Evolutionary conservation across 2,797 vertebrate genomes (phyloP), one percentile per base, ranked within the genome.

Genomic region (Acipenser transmontanus): DNA sequence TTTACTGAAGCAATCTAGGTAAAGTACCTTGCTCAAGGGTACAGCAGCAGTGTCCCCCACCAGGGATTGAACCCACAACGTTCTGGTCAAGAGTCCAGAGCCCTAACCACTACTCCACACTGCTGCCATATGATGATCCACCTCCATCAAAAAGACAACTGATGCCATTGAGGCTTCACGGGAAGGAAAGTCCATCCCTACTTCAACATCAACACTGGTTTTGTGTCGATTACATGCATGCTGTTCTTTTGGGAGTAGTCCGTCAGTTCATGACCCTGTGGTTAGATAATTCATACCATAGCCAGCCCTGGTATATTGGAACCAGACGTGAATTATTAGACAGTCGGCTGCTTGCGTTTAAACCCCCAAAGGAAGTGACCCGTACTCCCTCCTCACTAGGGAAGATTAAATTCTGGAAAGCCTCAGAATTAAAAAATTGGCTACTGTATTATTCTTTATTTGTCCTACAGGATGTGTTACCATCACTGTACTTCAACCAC

Each of bases 291-390:
- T 68, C 61, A 14, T 50, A 68, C 57, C 66, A 68, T 20, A 34
- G 49, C 34, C 49, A 62, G 13, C 66, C 60, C 11, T 68, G 66
- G 66, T 68, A 68, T 49, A 68, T 63, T 68, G 66, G 61, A 20
- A 68, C 61, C 62, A 68, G 52, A 68, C 8, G 47, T 48, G 47
- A 68, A 47, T 34, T 68, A 47, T 51, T 68, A 7, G 63, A 50
- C 12, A 49, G 17, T 52, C 61, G 51, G 48, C 47, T 63, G 61
- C 51, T 68, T 34, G 47, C 67, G 10, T 10, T 68, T 50, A 56
- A 68, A 54, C 67, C 67, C 12, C 67, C 51, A 9, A 68, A 68
- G 17, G 66, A 68, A 52, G 14, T 68, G n/a, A 68, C 66, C n/a
- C 66, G 20, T 51, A 67, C 66, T 51, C 50, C 61, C 17, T 17